Evolutionary conservation across 2,797 vertebrate genomes (phyloP), one percentile per base, ranked within the genome.

Genomic region (Sorex maritimensis): DNA sequence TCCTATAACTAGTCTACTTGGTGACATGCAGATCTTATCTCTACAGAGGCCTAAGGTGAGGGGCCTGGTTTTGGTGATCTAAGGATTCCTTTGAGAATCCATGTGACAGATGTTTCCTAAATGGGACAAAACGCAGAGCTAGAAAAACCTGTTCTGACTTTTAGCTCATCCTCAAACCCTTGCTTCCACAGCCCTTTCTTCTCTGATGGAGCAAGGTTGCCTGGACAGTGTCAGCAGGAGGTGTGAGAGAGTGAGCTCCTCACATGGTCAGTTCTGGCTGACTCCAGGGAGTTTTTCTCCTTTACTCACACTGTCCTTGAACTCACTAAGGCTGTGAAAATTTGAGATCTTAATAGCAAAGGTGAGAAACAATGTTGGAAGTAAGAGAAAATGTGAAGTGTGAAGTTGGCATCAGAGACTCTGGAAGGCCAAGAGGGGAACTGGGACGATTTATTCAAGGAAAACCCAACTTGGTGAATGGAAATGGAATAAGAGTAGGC

Each of bases 1-100:
- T 38, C 71, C 9, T 3, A 38, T 34, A 7, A 15, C 10, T 23
- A 3, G 2, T 5, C 2, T 21, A 0, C 21, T 5, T n/a, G 61
- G 9, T 21, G 24, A 17, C 49, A 38, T 28, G 68, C 34, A 30
- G 15, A 9, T n/a, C 44, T n/a, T 41, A 0, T 3, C 17, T 73
- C 17, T 0, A 21, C 5, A 23, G 14, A 30, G 28, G 11, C 1
- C 6, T 63, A 3, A 10, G 17, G 13, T 24, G 34, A 34, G 61
- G 19, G 44, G 2, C 61, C 67, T 24, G n/a, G 49, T 24, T 26
- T 52, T 14, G 41, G 28, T 38, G 52, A 74, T 38, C 5, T 15
- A 41, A 58, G 55, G 84, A 19, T 68, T 2, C 2, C 9, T 11
- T 24, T 72, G 26, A 41, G 41, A 28, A 71, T 17, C 1, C 3